Evolutionary conservation across 2,113 vertebrate species (phyloP).

Genomic region (Telmatochromis sp.): DNA sequence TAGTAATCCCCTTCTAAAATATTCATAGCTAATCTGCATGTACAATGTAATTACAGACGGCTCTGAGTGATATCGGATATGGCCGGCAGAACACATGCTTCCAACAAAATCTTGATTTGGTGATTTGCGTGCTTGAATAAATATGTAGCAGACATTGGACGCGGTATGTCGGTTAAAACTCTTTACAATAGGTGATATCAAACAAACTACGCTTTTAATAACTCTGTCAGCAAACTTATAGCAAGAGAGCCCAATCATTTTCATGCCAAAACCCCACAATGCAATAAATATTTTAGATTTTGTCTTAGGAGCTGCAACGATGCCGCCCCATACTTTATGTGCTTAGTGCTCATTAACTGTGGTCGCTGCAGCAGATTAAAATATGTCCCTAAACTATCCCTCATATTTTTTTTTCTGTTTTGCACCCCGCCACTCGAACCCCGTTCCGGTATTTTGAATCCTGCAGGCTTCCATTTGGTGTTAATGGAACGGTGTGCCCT

Average conservation of each 20-base stretch:
- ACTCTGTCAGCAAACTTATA: not conserved
- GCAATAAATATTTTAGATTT: not conserved
- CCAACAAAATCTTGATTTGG: constrained; percentile 50
- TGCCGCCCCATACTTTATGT: not conserved
- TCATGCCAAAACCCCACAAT: not conserved
- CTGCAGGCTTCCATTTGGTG: constrained; percentile 14
- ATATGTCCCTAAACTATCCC: not conserved
- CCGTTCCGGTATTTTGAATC: not conserved
- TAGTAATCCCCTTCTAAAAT: constrained; percentile 71
- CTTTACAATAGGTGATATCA: not conserved
- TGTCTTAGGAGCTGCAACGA: not conserved
- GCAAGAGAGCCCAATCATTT: not conserved
- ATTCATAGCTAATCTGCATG: constrained; percentile 74
- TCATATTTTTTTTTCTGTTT: not conserved
- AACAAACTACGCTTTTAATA: not conserved
- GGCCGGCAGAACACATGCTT: constrained; percentile 33
- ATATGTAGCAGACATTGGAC: constrained; percentile 1
- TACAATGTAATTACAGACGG: constrained; percentile 69
- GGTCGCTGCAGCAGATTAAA: not conserved
- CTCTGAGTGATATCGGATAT: constrained; percentile 64
- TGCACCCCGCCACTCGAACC: not conserved
- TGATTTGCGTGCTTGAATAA: constrained; percentile 36
- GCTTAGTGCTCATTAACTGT: not conserved
- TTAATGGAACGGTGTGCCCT: constrained; percentile 30
- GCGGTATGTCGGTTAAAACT: not conserved